Conservation (phyloP, 2,888 invertebrate species). For the Spodoptera littoralis region DNA sequence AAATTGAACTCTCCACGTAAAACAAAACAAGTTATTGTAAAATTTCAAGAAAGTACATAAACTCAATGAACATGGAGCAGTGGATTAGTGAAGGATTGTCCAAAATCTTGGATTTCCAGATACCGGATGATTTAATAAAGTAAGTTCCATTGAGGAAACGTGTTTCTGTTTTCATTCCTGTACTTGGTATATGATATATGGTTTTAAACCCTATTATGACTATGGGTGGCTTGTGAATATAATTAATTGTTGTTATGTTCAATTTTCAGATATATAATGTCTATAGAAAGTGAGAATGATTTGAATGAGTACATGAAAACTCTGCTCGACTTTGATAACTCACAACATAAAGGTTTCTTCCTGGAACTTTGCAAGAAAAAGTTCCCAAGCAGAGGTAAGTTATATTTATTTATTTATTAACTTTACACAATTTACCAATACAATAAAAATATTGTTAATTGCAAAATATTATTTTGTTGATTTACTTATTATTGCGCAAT, state of each 20-base stretch:
- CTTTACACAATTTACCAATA: background rate
- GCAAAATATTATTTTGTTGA: background rate
- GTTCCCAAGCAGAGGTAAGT: constrained; percentile 79
- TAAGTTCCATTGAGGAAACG: constrained; percentile 68
- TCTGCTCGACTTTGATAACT: constrained; percentile 91
- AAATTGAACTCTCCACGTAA: constrained; percentile 25
- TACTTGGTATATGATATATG: no score
- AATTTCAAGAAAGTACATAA: background rate
- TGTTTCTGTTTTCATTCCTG: no score
- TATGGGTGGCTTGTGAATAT: background rate
- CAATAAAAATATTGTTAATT: background rate
- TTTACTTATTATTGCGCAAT: constrained; percentile 35
- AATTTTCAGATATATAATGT: constrained; percentile 91
- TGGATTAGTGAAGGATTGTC: constrained; percentile 91
- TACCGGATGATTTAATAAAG: constrained; percentile 92
- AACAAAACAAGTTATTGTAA: constrained; percentile 8
- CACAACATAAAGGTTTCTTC: constrained; percentile 91
- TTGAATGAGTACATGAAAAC: constrained; percentile 94
- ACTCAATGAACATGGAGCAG: constrained; percentile 86
- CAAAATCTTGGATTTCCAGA: constrained; percentile 90
- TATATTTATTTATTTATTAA: constrained; percentile 3
- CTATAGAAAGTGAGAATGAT: constrained; percentile 92
- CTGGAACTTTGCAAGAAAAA: constrained; percentile 88
- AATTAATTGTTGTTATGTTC: constrained; percentile 12
- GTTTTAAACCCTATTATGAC: no score